These are phyloP conservation scores for Pterostichus niger DNA, from an alignment of 2,888 invertebrate genomes.

Conservation along the genomic window DNA sequence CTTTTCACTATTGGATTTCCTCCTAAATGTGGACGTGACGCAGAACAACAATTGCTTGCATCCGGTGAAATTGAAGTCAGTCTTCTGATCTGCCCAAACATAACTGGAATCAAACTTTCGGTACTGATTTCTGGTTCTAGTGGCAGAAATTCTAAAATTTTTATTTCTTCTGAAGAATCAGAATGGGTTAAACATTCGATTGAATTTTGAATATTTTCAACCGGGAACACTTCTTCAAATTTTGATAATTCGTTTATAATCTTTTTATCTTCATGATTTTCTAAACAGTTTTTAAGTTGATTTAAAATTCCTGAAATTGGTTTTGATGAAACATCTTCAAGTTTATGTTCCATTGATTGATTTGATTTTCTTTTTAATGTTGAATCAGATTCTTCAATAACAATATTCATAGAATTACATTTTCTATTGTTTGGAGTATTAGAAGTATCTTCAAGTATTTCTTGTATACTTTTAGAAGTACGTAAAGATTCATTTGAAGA, in stretches of 20 bases:
- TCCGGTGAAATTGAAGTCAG: background rate
- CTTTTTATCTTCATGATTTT: slow-evolving; percentile 21
- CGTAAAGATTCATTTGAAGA: background rate
- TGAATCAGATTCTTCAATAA: slow-evolving; percentile 6
- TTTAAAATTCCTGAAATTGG: slow-evolving; percentile 16
- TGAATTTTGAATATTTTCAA: background rate
- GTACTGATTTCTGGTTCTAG: slow-evolving; percentile 18
- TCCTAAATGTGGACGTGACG: slow-evolving; percentile 2
- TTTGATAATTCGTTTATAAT: background rate
- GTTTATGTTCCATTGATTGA: background rate
- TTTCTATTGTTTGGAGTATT: background rate
- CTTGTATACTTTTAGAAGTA: slow-evolving; percentile 2
- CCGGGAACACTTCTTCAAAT: no score
- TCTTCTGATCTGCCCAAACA: slow-evolving; percentile 30
- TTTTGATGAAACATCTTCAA: background rate
- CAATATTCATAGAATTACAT: background rate
- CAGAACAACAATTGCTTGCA: slow-evolving; percentile 19
- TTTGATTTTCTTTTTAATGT: background rate
- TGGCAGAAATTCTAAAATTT: slow-evolving; percentile 23
- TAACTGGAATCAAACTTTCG: background rate
- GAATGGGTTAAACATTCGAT: background rate
- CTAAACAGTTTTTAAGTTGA: slow-evolving; percentile 37
- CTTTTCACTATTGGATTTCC: background rate
- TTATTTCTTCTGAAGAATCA: background rate
- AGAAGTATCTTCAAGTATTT: slow-evolving; percentile 3